Evolutionary conservation across 2,888 invertebrate species (phyloP), one percentile per base, ranked within the genome.

Genomic region (Drosophila pseudotalamancana): DNA sequence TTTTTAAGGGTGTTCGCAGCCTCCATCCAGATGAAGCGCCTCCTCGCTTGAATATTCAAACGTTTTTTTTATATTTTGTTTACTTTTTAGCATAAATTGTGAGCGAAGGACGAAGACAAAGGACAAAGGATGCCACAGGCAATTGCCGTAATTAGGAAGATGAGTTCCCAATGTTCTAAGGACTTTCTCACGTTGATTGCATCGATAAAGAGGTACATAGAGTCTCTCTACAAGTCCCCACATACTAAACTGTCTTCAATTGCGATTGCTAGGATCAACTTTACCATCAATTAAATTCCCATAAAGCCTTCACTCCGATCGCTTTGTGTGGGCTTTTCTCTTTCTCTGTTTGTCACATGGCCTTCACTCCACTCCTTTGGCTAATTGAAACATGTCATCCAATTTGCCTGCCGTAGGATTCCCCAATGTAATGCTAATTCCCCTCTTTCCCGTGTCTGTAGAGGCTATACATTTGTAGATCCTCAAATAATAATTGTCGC

Each of bases 401-500:
- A 59, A 69, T 55, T 61, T 66, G 34, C 42, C 21, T 19, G 19
- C n/a, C 40, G 45, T 29, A 11, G 35, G 25, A 51, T 12, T 12
- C 50, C 18, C 51, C 43, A 59, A 35, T 76, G 53, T 69, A 43
- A 76, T 76, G 73, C 64, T 56, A 65, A 77, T 76, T 45, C 32
- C 21, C 18, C 11, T 48, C 16, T 37, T 14, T 27, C 9, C 39
- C 21, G 25, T n/a, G n/a, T 43, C 45, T 67, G 51, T 18, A 50
- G 46, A 57, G 31, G 35, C 53, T 6, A 37, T 37, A 34, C 45
- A 51, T 40, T 54, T 68, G 53, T 8, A 51, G 42, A 59, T 16
- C 16, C 57, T 51, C 46, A 45, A 69, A 74, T 67, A 72, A 77
- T 74, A 77, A 62, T 78, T 77, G 63, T 68, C 74, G 65, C 62